Base-by-base conservation (phyloP, 2,888 invertebrate species). In the Acleris cristana region DNA sequence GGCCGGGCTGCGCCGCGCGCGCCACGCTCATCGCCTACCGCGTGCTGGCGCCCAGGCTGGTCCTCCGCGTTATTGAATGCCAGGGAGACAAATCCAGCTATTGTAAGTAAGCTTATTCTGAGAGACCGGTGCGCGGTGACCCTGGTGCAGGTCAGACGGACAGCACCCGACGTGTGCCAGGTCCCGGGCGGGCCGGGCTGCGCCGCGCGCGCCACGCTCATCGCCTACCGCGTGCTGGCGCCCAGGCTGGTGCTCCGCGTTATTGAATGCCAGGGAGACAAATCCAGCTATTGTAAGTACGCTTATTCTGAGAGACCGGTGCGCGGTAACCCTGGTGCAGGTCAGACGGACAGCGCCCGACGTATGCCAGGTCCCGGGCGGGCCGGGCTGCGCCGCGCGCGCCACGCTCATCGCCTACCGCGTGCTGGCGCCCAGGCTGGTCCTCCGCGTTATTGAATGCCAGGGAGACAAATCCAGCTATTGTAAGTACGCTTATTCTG, bases 221-320 rank as follows among this genome's bases (percentile, higher is more conserved):
- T 87, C 2, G 74, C 77, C 3, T 86, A 84, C 78, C 81, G 88
- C 63, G 87, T 88, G 74, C 79, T 89, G n/a, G 85, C 86, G 67
- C 89, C 90, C 34, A 71, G 76, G 0, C 69, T 89, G 12, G 48
- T 78, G 63, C 70, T 89, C 64, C 77, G 85, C 0, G 78, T 79
- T 54, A 68, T 76, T 64, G 77, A 82, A 1, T 86, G 87, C 71
- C 18, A n/a, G 10, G 81, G 77, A 0, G 73, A 78, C n/a, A 70
- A 70, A 45, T 56, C 53, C 0, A 57, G 45, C 0, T 63, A 69
- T 19, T 67, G 63, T 63, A 45, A 49, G 63, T 59, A 6, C 18
- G 30, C 5, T 53, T 12, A 8, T 26, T 26, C 72, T 88, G 88
- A 44, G 63, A 2, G 89, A 88, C 57, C 86, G 87, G 0, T 83